Evolutionary conservation across 2,113 vertebrate species (phyloP).

Genomic region (Monarcha castaneiventris): DNA sequence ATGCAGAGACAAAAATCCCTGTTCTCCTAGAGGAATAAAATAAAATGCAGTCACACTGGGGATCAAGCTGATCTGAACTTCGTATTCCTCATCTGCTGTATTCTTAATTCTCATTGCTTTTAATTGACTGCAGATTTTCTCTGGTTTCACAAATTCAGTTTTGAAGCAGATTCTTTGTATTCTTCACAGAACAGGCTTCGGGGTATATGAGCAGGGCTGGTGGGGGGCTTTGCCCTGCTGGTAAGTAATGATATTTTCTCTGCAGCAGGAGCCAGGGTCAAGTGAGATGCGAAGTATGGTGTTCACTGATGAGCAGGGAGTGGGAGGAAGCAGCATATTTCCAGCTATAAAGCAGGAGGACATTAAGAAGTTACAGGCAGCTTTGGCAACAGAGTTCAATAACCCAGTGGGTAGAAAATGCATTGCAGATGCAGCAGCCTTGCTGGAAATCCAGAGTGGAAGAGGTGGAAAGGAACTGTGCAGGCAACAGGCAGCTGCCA

Average conservation of each 20-base stretch:
- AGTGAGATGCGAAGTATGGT: accelerated
- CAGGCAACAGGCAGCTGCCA: not conserved
- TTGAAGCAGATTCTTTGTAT: not conserved
- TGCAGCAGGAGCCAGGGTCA: not conserved
- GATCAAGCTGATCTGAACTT: slow-evolving; percentile 29
- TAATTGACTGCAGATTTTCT: slow-evolving; percentile 26
- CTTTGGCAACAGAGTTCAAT: not conserved
- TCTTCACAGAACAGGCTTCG: not conserved
- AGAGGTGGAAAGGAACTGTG: not conserved
- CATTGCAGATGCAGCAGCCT: not conserved
- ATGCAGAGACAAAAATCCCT: slow-evolving; percentile 3
- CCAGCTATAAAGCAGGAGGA: not conserved
- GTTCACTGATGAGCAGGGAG: not conserved
- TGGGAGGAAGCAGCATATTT: not conserved
- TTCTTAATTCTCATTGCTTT: not conserved
- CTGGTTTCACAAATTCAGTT: not conserved
- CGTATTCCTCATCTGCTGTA: not conserved
- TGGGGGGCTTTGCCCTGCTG: not conserved
- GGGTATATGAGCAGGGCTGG: not conserved
- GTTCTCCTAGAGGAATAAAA: not conserved
- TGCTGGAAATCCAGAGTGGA: not conserved
- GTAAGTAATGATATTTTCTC: not conserved
- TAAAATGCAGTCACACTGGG: not conserved
- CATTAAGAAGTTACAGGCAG: not conserved
- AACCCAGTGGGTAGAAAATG: slow-evolving; percentile 7